These are phyloP conservation scores for Sardinella longiceps DNA, from an alignment of 2,797 vertebrate genomes.

Conservation along the genomic window DNA sequence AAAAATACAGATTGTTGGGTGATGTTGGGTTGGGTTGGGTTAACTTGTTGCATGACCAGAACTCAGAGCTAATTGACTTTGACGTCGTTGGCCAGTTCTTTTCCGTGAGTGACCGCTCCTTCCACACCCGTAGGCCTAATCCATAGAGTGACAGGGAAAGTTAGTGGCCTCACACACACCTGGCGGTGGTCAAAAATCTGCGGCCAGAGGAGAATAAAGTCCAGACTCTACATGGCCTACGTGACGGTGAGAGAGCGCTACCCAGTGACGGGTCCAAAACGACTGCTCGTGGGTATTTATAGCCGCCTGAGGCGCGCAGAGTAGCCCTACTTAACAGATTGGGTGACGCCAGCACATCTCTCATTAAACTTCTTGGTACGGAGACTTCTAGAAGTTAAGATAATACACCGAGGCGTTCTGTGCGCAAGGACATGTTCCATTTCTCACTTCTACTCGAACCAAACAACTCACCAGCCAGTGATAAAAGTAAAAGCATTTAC, in stretches of 20 bases:
- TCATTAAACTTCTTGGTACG: slow-evolving; percentile 16
- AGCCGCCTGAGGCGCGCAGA: background rate
- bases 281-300: slow-evolving; percentile 26
- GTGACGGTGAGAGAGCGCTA: background rate
- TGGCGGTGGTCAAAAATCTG: background rate
- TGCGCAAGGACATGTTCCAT: background rate
- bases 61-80: background rate
- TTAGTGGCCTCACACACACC: too few relatives aligned
- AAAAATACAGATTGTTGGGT: background rate
- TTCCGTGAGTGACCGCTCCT: too few relatives aligned
- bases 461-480: background rate
- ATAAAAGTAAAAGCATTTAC: background rate
- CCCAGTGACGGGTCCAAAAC: background rate
- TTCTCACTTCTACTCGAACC: background rate
- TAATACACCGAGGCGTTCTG: background rate
- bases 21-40: too few relatives aligned
- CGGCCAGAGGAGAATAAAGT: background rate
- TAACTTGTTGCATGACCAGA: background rate
- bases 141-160: background rate
- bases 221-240: background rate
- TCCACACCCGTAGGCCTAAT: background rate
- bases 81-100: background rate
- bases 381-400: slow-evolving; percentile 10
- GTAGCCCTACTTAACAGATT: background rate
- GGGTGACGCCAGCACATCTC: slow-evolving; percentile 2